Base-by-base conservation (phyloP, 1,140 invertebrate genomes). In the Bathynomus jamesi region DNA sequence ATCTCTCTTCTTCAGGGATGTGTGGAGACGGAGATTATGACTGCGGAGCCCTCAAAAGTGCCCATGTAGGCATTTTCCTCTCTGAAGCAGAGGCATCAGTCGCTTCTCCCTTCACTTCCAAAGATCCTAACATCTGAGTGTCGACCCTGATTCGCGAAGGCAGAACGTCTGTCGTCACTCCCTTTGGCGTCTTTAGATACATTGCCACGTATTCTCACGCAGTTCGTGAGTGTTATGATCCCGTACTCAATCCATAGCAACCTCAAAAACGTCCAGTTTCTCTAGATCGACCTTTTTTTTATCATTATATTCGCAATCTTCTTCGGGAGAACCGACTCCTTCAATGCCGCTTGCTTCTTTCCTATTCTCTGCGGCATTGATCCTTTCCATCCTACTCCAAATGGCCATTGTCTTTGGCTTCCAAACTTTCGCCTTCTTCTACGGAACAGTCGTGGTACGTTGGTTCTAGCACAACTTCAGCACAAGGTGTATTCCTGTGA, bases 111-210 rank as follows among this genome's bases (percentile, higher is more conserved):
- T 98, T 98, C 80, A 98, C 95, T 0, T 96, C 94, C 0, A 89
- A 91, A 78, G 88, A 90, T 65, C 87, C 91, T 28, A 91, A 96
- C 81, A 96, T 98, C 61, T 96, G 95, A 83, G 89, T 97, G 13
- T 87, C 92, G 4, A 87, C 81, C 63, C 87, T 83, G 78, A 87
- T 88, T 60, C 83, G 83, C 79, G 86, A 83, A 78, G 13, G 92
- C 95, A 86, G 95, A 24, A 92, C 91, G 65, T 92, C 95, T 0
- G 83, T 98, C 32, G 93, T 95, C 32, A 98, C 95, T 0, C 95
- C 93, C 0, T 97, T 97, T 84, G 92, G 94, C 11, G 91, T 96
- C 67, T 96, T 98, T 83, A 98, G 97, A 81, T 98, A 96, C 82
- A 98, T 98, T 94, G 94, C 94, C 28, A 88, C 91, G 60, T 98